A percentile compares a stretch with the other conserved stretches of the same genome.
phyloP scores from a whole-genome alignment of 2,797 vertebrate species.

The Gymnoscopelus microlampas region DNA sequence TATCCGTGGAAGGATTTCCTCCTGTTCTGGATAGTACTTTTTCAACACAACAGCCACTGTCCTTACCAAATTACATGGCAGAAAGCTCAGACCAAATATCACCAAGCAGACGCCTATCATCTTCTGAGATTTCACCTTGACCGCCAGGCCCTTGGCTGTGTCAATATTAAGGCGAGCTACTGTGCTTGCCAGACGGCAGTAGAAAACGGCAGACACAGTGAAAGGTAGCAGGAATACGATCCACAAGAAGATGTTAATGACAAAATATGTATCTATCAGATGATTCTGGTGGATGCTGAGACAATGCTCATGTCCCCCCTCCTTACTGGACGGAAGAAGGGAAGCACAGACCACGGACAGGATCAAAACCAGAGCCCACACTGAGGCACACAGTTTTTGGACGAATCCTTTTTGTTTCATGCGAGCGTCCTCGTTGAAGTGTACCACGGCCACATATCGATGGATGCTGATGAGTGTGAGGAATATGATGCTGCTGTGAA shows the following conservation, averaged over 20 bases:
- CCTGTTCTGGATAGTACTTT: conserved; percentile 50
- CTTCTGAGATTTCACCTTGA: conserved; percentile 75
- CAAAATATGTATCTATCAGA: conserved; percentile 53
- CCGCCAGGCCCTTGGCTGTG: conserved; percentile 60
- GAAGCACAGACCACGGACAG: conserved; percentile 65
- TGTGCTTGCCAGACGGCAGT: conserved; percentile 63
- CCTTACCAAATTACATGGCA: conserved; percentile 74
- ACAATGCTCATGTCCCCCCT: conserved; percentile 58
- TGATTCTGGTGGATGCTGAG: conserved; percentile 73
- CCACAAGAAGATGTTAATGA: conserved; percentile 69
- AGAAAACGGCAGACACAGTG: conserved; percentile 58
- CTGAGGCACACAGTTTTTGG: conserved; percentile 64
- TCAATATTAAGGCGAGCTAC: conserved; percentile 65
- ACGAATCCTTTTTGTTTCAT: conserved; percentile 73
- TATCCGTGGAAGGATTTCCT: conserved; percentile 36
- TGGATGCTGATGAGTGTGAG: conserved; percentile 80
- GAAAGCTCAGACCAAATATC: conserved; percentile 78
- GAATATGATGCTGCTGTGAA: conserved; percentile 79
- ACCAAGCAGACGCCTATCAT: conserved; percentile 71
- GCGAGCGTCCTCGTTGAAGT: conserved; percentile 59
- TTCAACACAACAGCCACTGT: conserved; percentile 57
- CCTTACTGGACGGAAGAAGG: conserved; percentile 58
- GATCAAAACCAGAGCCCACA: conserved; percentile 70
- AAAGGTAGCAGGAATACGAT: conserved; percentile 76
- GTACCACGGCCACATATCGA: conserved; percentile 67